Evolutionary conservation across 2,113 vertebrate genomes (phyloP), one percentile per base, ranked within the genome.

Genomic region (Cavia aperea): DNA sequence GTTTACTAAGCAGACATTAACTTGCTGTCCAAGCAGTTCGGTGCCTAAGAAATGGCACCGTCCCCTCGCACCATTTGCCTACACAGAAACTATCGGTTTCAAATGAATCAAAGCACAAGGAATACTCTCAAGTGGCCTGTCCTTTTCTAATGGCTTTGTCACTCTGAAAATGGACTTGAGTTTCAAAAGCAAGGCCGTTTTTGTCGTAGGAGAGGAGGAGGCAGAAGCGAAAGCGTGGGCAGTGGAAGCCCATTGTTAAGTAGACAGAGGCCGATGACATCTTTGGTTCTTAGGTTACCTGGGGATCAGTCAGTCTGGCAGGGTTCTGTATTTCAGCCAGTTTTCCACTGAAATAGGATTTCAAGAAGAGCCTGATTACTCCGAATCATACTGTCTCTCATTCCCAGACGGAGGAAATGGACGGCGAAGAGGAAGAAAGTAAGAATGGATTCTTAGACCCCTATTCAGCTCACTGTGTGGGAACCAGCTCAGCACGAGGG

Each of bases 351-450:
- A 94, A 93, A 93, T 86, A 88, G 90, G 95, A 94, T 95, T 96
- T 96, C 89, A 94, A 96, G 93, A 92, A 88, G 75, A 90, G 87
- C 79, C 93, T 93, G 92, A 92, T 94, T 93, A 92, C 78, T 95
- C 85, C 84, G 93, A 97, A 96, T 94, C 84, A 81, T 31, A 78
- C 65, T 96, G 93, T 96, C 96, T 96, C 88, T 90, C 91, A 94
- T 94, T 87, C 95, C 66, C 94, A 90, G 94, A 78, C 94, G 60
- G 93, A 94, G 96, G 95, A 96, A 95, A 94, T 90, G 78, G 93
- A 81, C 73, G 91, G 83, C 95, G 72, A 66, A 83, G 90, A 95
- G 93, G 94, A 95, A 95, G 95, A 95, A 77, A 88, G 62, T 56
- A 70, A 95, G 93, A 95, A 91, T 65, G 66, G 68, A 73, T 96